Conservation (phyloP, 1,140 invertebrate species). For the Papilio polytes region DNA sequence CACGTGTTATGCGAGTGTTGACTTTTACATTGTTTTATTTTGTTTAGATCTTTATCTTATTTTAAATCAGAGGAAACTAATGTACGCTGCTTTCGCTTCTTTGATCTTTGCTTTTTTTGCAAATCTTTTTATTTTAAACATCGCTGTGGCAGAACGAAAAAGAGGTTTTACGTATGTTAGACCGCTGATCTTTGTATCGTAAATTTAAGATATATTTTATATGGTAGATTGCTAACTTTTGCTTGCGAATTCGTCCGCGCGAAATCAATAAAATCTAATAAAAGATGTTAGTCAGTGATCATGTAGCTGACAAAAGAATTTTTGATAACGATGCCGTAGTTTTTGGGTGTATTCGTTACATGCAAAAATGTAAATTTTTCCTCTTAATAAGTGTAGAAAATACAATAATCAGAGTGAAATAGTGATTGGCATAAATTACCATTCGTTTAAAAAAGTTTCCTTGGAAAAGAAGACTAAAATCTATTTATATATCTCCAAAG, state of each 20-base stretch:
- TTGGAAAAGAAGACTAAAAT: background rate
- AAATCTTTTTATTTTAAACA: background rate
- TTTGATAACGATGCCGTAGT: too few relatives aligned
- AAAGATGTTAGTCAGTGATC: too few relatives aligned
- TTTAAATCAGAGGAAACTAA: background rate
- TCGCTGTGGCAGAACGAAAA: background rate
- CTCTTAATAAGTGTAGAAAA: too few relatives aligned
- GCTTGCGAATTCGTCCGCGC: too few relatives aligned
- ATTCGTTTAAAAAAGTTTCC: background rate
- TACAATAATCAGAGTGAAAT: too few relatives aligned
- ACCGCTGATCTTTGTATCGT: background rate
- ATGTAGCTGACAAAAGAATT: too few relatives aligned
- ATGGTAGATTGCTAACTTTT: too few relatives aligned
- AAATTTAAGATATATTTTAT: too few relatives aligned
- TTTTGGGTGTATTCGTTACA: too few relatives aligned
- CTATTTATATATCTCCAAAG: background rate
- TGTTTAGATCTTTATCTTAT: conserved; percentile 8
- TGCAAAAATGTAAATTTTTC: too few relatives aligned
- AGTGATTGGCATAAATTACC: background rate
- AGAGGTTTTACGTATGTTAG: background rate
- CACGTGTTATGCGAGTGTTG: background rate
- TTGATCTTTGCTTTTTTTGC: background rate
- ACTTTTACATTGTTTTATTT: background rate
- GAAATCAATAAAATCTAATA: too few relatives aligned
- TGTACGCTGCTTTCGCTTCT: background rate